A percentile compares a stretch with the other conserved stretches of the same genome.
phyloP scores from a whole-genome alignment of 2,888 invertebrate species.

The Trisateles emortualis region DNA sequence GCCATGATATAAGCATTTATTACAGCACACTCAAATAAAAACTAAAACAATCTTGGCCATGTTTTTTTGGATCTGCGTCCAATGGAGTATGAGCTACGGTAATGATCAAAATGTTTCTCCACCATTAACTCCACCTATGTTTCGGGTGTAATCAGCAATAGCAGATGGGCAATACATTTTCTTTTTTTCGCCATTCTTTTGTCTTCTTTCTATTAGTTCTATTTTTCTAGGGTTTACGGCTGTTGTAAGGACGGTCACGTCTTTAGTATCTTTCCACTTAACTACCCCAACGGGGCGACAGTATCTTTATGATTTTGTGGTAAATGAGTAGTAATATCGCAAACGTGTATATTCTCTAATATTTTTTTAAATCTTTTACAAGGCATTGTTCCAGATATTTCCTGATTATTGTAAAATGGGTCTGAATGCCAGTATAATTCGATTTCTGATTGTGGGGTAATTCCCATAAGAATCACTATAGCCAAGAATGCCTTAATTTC shows the following conservation, averaged over 20 bases:
- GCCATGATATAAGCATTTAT: slow-evolving; percentile 28
- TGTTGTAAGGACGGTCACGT: not conserved
- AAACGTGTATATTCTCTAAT: slow-evolving; percentile 18
- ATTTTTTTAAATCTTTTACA: slow-evolving; percentile 17
- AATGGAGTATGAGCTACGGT: slow-evolving; percentile 24
- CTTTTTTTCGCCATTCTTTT: slow-evolving; percentile 31
- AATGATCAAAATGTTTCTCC: slow-evolving; percentile 28
- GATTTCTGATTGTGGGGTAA: slow-evolving; percentile 12
- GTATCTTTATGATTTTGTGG: slow-evolving; percentile 21
- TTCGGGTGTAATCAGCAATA: slow-evolving; percentile 27
- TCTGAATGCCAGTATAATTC: slow-evolving; percentile 24
- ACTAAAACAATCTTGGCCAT: slow-evolving; percentile 2
- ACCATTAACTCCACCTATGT: slow-evolving; percentile 31
- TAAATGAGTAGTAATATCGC: slow-evolving; percentile 23
- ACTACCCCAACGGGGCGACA: not conserved
- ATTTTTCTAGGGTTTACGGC: slow-evolving; percentile 26
- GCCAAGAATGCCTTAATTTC: not conserved
- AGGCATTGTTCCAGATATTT: slow-evolving; percentile 22
- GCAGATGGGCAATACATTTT: slow-evolving; percentile 28
- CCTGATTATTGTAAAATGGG: slow-evolving; percentile 23
- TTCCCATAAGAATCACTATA: not conserved
- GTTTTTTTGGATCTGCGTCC: slow-evolving; percentile 17
- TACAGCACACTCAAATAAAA: slow-evolving; percentile 30
- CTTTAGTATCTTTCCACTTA: not conserved
- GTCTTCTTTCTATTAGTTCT: slow-evolving; percentile 30